A percentile compares a stretch with the other conserved stretches of the same genome.
Conservation (phyloP, 2,797 vertebrate species). For the Gadopsis marmoratus region DNA sequence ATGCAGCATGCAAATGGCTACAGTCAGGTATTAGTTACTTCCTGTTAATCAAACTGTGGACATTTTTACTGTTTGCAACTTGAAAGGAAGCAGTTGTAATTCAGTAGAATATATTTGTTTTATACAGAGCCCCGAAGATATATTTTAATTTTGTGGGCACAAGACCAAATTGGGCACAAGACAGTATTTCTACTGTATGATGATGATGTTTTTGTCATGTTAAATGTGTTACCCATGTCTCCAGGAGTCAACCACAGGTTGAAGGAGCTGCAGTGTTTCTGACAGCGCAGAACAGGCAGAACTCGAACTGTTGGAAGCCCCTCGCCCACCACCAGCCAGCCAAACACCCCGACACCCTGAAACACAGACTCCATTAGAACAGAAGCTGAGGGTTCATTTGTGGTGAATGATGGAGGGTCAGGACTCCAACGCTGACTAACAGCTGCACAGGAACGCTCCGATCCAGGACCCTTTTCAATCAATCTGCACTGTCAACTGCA, state of each 20-base stretch:
- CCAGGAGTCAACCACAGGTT: conserved; percentile 89
- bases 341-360: conserved; percentile 87
- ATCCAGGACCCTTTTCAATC: not conserved
- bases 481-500: not conserved
- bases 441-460: not conserved
- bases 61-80: not conserved
- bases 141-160: not conserved
- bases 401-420: not conserved
- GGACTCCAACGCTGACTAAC: not conserved
- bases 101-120: not conserved
- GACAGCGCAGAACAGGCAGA: conserved; percentile 87
- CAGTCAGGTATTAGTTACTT: not conserved
- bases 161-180: not conserved
- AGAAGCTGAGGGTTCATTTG: not conserved
- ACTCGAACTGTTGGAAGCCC: conserved; percentile 89
- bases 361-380: conserved; percentile 35
- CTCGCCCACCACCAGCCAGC: conserved; percentile 89
- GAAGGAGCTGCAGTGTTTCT: conserved; percentile 89
- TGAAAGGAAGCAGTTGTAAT: not conserved
- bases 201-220: no score
- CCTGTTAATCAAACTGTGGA: not conserved
- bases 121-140: not conserved
- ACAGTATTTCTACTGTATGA: not conserved
- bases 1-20: not conserved
- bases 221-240: conserved; percentile 87